Evolutionary conservation across 2,797 vertebrate species (phyloP).

Genomic region (Sylvilagus floridanus): DNA sequence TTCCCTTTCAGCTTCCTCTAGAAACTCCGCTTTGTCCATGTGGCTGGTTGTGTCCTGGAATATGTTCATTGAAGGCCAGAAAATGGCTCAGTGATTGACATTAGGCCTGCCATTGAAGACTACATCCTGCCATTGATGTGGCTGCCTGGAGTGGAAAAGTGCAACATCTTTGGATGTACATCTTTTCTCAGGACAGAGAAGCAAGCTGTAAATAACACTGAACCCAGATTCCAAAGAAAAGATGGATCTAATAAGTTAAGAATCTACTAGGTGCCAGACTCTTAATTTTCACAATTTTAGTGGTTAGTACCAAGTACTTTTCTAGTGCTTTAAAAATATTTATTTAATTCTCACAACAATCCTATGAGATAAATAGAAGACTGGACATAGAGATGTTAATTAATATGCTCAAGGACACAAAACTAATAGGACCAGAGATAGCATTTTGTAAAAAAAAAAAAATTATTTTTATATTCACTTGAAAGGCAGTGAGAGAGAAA

Average conservation of each 20-base stretch:
- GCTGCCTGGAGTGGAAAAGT: background rate
- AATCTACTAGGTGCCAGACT: background rate
- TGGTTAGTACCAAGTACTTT: background rate
- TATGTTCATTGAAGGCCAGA: background rate
- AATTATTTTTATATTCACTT: no score
- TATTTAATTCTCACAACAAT: background rate
- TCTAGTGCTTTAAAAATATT: slow-evolving; percentile 11
- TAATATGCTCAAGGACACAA: background rate
- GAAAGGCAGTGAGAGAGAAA: no score
- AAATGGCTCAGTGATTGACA: background rate
- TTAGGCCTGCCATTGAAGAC: no score
- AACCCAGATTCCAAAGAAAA: slow-evolving; percentile 16
- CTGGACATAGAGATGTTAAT: background rate
- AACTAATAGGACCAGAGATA: background rate
- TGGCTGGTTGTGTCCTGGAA: background rate
- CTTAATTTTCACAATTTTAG: background rate
- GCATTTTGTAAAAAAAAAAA: no score
- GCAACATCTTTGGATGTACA: background rate
- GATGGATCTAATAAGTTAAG: background rate
- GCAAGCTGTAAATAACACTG: background rate
- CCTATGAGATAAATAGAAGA: background rate
- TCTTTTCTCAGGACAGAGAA: background rate
- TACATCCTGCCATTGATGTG: no score
- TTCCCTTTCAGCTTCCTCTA: background rate
- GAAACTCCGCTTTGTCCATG: background rate